Percentiles rank a stretch among this genome's conserved stretches.
phyloP scores from a whole-genome alignment of 2,797 vertebrate genomes.

The Tinamus major region DNA sequence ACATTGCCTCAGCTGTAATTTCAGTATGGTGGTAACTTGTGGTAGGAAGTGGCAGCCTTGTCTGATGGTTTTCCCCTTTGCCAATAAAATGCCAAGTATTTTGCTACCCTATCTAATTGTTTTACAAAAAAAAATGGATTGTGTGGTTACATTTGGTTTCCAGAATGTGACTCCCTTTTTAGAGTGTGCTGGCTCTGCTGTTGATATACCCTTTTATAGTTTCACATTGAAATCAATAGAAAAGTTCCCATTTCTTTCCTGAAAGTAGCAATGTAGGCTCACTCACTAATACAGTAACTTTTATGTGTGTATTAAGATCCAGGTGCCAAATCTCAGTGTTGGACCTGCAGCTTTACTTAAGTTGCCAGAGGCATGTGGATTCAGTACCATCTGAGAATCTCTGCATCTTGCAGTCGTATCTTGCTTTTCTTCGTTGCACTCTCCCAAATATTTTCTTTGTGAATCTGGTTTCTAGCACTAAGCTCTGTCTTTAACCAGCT shows the following conservation, averaged over 20 bases:
- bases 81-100: slow-evolving; percentile 45
- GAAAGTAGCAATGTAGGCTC: background rate
- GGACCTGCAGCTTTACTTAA: background rate
- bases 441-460: slow-evolving; percentile 31
- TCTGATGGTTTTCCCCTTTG: background rate
- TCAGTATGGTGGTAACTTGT: background rate
- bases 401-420: background rate
- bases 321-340: background rate
- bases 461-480: background rate
- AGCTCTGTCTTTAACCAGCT: background rate
- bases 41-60: background rate
- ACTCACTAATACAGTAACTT: background rate
- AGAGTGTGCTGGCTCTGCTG: background rate
- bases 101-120: slow-evolving; percentile 24
- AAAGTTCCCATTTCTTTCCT: background rate
- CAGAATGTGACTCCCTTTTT: slow-evolving; percentile 12
- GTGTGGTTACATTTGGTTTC: slow-evolving; percentile 24
- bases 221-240: background rate
- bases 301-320: background rate
- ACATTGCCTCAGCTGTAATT: slow-evolving; percentile 22
- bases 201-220: background rate
- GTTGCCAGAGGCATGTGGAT: background rate
- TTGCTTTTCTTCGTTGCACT: background rate
- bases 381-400: background rate
- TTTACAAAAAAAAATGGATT: slow-evolving; percentile 4